Percentiles rank a stretch among this genome's conserved stretches.
Evolutionary conservation across 2,113 vertebrate genomes (phyloP).

Genomic region (Numenius arquata): DNA sequence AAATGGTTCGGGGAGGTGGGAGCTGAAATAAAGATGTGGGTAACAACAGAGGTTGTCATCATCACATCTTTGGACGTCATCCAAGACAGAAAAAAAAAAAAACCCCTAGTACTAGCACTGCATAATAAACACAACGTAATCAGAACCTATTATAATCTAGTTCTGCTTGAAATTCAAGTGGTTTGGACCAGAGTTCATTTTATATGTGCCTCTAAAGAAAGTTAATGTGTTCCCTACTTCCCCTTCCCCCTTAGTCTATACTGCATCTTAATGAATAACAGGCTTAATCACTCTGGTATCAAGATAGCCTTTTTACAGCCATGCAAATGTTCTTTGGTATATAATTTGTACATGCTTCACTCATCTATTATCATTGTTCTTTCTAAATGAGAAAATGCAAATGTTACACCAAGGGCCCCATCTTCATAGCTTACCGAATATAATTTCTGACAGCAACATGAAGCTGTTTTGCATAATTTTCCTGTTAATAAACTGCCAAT

Average conservation of each 20-base stretch:
- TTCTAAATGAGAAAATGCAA: slow-evolving; percentile 84
- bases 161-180: slow-evolving; percentile 16
- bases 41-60: neutral
- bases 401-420: slow-evolving; percentile 64
- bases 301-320: slow-evolving; percentile 54
- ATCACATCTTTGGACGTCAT: neutral
- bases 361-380: slow-evolving; percentile 81
- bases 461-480: slow-evolving; percentile 87
- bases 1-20: neutral
- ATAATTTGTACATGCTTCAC: slow-evolving; percentile 66
- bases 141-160: neutral
- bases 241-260: neutral
- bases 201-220: neutral
- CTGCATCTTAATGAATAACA: slow-evolving; percentile 54
- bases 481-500: slow-evolving; percentile 90
- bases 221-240: neutral
- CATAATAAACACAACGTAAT: neutral
- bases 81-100: neutral
- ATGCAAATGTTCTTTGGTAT: slow-evolving; percentile 64
- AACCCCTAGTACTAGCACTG: neutral
- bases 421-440: slow-evolving; percentile 69
- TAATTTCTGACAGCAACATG: slow-evolving; percentile 79
- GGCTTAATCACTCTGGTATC: slow-evolving; percentile 51
- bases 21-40: neutral
- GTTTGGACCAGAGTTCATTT: neutral